Base-by-base conservation (phyloP, 2,888 invertebrate species). In the Sclerodermus sp. region DNA sequence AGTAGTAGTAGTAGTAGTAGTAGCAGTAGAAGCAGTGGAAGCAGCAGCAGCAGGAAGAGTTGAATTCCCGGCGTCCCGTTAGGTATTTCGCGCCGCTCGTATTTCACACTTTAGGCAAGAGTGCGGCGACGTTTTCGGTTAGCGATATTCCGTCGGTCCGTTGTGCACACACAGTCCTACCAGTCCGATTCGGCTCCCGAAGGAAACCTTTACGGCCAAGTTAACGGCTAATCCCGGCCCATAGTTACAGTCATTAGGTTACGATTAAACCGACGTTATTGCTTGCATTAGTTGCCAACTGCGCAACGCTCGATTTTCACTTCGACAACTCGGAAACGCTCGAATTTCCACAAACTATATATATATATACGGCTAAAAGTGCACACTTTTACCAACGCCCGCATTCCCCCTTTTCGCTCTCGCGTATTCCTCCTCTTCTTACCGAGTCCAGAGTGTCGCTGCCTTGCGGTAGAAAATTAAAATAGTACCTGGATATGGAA, bases 191-290 rank as follows among this genome's bases (percentile, higher is more conserved):
- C n/a, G n/a, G 45, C 51, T 47, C 63, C 57, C 63, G 56, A 59
- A 64, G 63, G 66, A 65, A 68, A 62, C 63, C 58, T 67, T 69
- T 65, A 66, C 58, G 55, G 60, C 58, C 59, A 60, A 68, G 60
- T 67, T 68, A 68, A 67, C 62, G 61, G 58, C 67, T 69, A 69
- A 70, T 69, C 66, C 67, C 43, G 49, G 54, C 48, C 48, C 55
- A 60, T 59, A 64, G 67, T 66, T 66, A 59, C 55, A 66, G 63
- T 70, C 65, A 70, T 71, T 70, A 69, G 64, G 62, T 59, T 54
- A 58, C 60, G 64, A 60, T 67, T 69, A 70, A 69, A 70, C 63
- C 63, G 57, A 61, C 62, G 62, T 70, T 69, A 71, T 68, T 69
- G 62, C 66, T 58, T 60, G 64, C 69, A 66, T 71, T 68, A 68